These are phyloP conservation scores for Eristalis arbustorum DNA, from an alignment of 2,888 invertebrate genomes.

Conservation along the genomic window DNA sequence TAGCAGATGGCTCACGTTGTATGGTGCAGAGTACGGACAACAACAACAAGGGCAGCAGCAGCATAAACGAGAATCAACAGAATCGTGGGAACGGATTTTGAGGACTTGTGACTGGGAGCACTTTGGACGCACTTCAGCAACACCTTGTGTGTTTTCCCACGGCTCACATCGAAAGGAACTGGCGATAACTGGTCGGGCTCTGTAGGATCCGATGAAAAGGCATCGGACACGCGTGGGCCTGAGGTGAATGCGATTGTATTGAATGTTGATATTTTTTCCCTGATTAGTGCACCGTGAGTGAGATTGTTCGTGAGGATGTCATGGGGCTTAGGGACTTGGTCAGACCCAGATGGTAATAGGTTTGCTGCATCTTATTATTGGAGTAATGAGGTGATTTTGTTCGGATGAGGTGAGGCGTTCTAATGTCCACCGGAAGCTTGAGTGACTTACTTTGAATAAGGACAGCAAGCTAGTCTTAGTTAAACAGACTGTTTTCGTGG, in stretches of 20 bases:
- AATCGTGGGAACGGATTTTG: conserved; percentile 55
- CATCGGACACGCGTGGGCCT: background rate
- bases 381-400: background rate
- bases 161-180: conserved; percentile 8
- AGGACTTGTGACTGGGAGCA: conserved; percentile 61
- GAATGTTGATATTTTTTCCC: background rate
- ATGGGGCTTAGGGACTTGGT: background rate
- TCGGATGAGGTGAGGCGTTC: too few species aligned
- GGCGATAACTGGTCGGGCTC: background rate
- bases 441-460: too few species aligned
- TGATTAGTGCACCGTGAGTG: background rate
- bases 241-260: background rate
- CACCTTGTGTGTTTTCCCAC: conserved; percentile 61
- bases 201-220: background rate
- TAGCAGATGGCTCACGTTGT: conserved; percentile 49
- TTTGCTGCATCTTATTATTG: background rate
- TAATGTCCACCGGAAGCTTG: too few species aligned
- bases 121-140: conserved; percentile 54
- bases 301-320: background rate
- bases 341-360: background rate
- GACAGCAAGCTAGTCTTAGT: too few species aligned
- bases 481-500: too few species aligned
- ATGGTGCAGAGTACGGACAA: conserved; percentile 1
- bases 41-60: background rate
- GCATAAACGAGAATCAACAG: conserved; percentile 20